Base-by-base conservation (phyloP, 23 tunicate species). In the Oikopleura vanhoeffeni region DNA sequence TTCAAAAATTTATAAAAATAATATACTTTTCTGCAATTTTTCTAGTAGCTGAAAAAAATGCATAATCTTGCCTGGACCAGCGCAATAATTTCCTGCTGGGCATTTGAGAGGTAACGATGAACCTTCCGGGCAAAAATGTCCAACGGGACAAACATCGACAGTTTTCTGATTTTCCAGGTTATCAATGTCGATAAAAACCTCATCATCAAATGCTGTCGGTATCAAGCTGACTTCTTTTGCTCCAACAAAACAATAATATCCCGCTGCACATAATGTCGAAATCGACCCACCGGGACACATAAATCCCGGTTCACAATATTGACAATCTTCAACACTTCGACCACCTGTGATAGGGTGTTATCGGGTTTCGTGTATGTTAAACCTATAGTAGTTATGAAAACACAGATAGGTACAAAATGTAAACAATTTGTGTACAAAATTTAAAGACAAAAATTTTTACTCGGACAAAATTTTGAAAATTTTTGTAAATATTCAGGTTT, bases 71-170 rank as follows among this genome's bases (percentile, higher is more conserved):
- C n/a, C n/a, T n/a, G n/a, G 75, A 67, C n/a, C 76, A 1, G 88
- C 86, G 76, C 89, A 85, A 79, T 88, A 90, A 36, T 84, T 39
- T 0, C 98, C 98, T 4, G 98, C 94, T 40, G 76, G 76, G 67
- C 98, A 93, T 28, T 89, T 88, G 24, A 85, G 39, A 0, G 94
- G 88, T 40, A 84, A 40, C 0, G 88, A 39, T 36, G 87, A 86
- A 18, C 94, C 98, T 36, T 87, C 84, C 13, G 94, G 94, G 41
- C 98, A 93, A 86, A 83, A 79, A 40, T 40, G 88, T 34, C 98
- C 98, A 18, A 38, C 58, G n/a, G 98, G 98, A 57, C 98, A 93
- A 24, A 88, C 89, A 60, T 90, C 91, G 0, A 92, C 98, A 0
- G 91, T 90, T n/a, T n/a, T n/a, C 0, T 85, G 40, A 1, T 76